Conservation (phyloP, 2,888 invertebrate genomes). For the Maniola hyperantus region DNA sequence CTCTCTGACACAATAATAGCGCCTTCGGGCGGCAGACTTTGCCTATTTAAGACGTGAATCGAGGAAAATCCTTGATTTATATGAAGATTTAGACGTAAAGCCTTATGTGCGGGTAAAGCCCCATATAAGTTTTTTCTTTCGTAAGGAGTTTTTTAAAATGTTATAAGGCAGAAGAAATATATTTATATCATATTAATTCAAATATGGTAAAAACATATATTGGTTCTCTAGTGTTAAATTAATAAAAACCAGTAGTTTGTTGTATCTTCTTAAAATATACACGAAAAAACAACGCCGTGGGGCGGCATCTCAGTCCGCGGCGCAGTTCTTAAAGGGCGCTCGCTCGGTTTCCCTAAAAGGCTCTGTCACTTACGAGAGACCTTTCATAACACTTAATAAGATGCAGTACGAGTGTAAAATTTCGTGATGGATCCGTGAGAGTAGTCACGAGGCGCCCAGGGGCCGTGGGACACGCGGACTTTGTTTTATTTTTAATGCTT, state of each 20-base stretch:
- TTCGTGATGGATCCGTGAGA: slow-evolving; percentile 76
- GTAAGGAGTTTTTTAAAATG: neutral
- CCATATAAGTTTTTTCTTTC: neutral
- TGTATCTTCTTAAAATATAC: slow-evolving; percentile 1
- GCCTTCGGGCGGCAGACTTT: slow-evolving; percentile 51
- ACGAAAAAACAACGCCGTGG: slow-evolving; percentile 39
- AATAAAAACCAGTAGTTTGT: slow-evolving; percentile 7
- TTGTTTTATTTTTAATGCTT: slow-evolving; percentile 63
- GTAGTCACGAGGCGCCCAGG: slow-evolving; percentile 70
- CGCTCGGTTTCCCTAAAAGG: slow-evolving; percentile 67
- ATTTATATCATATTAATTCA: no score
- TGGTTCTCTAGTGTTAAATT: neutral
- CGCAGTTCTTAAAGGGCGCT: slow-evolving; percentile 51
- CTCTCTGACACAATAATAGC: slow-evolving; percentile 70
- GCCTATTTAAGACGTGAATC: slow-evolving; percentile 61
- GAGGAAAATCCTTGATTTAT: slow-evolving; percentile 36
- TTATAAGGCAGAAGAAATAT: no score
- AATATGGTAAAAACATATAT: no score
- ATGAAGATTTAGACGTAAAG: slow-evolving; percentile 15
- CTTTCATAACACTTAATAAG: slow-evolving; percentile 78
- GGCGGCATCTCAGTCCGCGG: slow-evolving; percentile 35
- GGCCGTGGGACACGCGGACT: slow-evolving; percentile 67
- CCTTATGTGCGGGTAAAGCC: neutral
- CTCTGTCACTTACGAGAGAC: slow-evolving; percentile 65
- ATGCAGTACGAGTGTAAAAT: slow-evolving; percentile 70